Conservation (phyloP, 2,888 invertebrate genomes). For the Drosophila gaucha region DNA sequence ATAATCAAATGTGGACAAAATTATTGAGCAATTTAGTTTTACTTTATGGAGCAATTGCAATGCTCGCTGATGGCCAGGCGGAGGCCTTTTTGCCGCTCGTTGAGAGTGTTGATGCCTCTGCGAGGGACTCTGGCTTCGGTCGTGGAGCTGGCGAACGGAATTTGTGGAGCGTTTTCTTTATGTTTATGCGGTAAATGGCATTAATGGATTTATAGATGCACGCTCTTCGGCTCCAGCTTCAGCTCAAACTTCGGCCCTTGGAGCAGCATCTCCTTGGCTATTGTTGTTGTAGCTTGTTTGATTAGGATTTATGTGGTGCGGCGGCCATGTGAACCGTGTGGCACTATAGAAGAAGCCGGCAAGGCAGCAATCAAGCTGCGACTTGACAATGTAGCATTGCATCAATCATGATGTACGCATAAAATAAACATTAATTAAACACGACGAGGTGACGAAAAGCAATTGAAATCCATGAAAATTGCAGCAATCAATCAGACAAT, state of each 20-base stretch:
- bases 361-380: constrained; percentile 2
- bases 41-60: constrained; percentile 82
- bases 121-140: no score
- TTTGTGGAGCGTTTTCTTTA: constrained; percentile 63
- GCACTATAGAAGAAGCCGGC: neutral
- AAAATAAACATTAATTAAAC: neutral
- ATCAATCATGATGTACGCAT: constrained; percentile 52
- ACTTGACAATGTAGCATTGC: constrained; percentile 13
- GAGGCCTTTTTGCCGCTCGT: constrained; percentile 12
- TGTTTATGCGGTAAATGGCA: constrained; percentile 79
- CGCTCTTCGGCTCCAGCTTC: constrained; percentile 28
- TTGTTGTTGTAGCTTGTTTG: constrained; percentile 58
- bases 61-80: constrained; percentile 35
- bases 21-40: constrained; percentile 82
- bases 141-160: no score
- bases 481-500: neutral
- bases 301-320: constrained; percentile 73
- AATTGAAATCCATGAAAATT: no score
- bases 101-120: constrained; percentile 36
- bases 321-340: constrained; percentile 40
- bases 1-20: constrained; percentile 81
- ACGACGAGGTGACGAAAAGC: neutral
- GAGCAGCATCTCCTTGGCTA: constrained; percentile 7
- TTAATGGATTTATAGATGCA: constrained; percentile 78
- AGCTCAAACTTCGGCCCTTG: constrained; percentile 6